phyloP scores from a whole-genome alignment of 2,113 vertebrate species.

The Piaya cayana region DNA sequence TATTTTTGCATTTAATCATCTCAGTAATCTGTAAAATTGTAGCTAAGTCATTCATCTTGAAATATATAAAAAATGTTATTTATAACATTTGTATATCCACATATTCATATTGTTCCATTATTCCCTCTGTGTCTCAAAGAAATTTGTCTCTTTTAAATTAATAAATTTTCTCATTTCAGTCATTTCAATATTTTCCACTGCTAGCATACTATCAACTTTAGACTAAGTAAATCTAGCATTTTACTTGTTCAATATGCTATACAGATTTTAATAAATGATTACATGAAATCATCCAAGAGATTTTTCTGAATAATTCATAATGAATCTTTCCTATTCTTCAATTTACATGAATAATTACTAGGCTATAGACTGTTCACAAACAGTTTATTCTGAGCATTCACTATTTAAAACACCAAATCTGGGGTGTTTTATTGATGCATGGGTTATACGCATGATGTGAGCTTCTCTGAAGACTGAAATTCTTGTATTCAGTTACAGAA shows the following conservation, averaged over 20 bases:
- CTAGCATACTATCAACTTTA: not conserved
- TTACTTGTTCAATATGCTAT: not conserved
- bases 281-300: not conserved
- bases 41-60: not conserved
- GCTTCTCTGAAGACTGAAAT: not conserved
- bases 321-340: slow-evolving; percentile 6
- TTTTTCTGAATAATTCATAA: slow-evolving; percentile 17
- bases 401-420: not conserved
- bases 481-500: not conserved
- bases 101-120: not conserved
- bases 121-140: not conserved
- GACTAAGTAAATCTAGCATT: not conserved
- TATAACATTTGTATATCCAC: not conserved
- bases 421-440: not conserved
- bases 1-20: not conserved
- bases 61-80: not conserved
- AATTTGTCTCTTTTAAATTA: not conserved
- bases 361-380: not conserved
- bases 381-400: slow-evolving; percentile 6
- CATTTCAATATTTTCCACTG: not conserved
- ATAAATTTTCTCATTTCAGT: not conserved
- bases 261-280: slow-evolving; percentile 45
- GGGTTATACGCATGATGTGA: not conserved
- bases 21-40: not conserved
- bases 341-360: slow-evolving; percentile 50